Conservation (phyloP, 2,113 vertebrate genomes). For the Pangasianodon hypophthalmus region DNA sequence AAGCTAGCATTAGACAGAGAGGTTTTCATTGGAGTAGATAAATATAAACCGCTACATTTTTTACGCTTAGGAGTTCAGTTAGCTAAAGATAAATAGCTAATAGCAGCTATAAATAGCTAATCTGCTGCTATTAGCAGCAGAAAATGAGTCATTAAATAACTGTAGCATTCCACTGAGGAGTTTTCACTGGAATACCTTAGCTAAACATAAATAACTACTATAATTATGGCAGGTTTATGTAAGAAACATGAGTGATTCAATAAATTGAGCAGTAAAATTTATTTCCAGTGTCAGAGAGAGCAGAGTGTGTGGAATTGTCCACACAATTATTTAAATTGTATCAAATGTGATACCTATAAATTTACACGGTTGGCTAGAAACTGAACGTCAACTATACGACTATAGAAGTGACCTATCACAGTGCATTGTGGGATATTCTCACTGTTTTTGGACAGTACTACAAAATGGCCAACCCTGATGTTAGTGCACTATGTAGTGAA, state of each 20-base stretch:
- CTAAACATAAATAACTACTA: neutral
- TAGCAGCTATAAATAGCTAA: too few relatives aligned
- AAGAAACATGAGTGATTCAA: neutral
- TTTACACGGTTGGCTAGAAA: neutral
- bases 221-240: neutral
- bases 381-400: neutral
- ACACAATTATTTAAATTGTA: too few relatives aligned
- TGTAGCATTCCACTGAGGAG: neutral
- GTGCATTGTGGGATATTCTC: neutral
- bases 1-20: neutral
- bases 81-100: neutral
- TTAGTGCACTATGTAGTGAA: neutral
- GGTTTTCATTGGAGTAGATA: too few relatives aligned
- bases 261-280: too few relatives aligned
- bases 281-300: neutral
- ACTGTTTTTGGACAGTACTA: neutral
- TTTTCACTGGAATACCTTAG: neutral
- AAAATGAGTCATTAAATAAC: neutral
- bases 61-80: neutral
- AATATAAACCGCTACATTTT: too few relatives aligned
- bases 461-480: neutral
- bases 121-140: neutral
- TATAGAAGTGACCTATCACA: neutral
- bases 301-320: neutral
- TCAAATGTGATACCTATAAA: neutral